These are phyloP conservation scores for Tenthredo distinguenda DNA, from an alignment of 2,888 invertebrate genomes.

Conservation along the genomic window DNA sequence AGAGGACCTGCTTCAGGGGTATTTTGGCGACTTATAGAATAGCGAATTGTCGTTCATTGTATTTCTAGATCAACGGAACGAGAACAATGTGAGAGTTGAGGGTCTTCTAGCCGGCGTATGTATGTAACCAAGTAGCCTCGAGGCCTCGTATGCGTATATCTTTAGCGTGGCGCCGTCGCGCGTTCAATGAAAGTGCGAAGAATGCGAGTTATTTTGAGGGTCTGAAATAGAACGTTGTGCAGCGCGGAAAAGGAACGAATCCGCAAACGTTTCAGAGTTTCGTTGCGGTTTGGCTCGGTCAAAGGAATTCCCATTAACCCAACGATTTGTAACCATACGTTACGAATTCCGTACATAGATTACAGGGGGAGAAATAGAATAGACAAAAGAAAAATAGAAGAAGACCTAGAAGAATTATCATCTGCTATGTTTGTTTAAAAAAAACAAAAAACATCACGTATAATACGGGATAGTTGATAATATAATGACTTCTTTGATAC, in stretches of 20 bases:
- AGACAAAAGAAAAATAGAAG: background rate
- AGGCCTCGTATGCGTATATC: conserved; percentile 57
- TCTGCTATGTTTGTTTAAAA: background rate
- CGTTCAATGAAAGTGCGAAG: conserved; percentile 59
- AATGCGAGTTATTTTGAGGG: conserved; percentile 66
- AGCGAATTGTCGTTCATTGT: background rate
- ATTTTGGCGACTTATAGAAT: background rate
- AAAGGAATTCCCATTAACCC: conserved; percentile 49
- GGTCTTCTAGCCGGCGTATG: background rate
- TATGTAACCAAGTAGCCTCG: conserved; percentile 40
- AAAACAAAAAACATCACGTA: background rate
- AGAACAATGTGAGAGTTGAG: background rate
- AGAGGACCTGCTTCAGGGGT: background rate
- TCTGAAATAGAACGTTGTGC: conserved; percentile 58
- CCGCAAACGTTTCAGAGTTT: background rate
- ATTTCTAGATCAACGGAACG: background rate
- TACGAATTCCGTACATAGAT: background rate
- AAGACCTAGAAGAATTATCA: background rate
- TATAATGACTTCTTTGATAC: conserved; percentile 2
- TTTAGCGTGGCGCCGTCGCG: conserved; percentile 66
- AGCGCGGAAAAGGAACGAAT: conserved; percentile 15
- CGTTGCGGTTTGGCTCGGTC: conserved; percentile 1
- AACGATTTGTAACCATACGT: conserved; percentile 23
- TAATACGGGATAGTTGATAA: background rate
- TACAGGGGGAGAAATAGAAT: background rate